Base-by-base conservation (phyloP, 2,888 invertebrate species). In the Cecidostiba fungosa region DNA sequence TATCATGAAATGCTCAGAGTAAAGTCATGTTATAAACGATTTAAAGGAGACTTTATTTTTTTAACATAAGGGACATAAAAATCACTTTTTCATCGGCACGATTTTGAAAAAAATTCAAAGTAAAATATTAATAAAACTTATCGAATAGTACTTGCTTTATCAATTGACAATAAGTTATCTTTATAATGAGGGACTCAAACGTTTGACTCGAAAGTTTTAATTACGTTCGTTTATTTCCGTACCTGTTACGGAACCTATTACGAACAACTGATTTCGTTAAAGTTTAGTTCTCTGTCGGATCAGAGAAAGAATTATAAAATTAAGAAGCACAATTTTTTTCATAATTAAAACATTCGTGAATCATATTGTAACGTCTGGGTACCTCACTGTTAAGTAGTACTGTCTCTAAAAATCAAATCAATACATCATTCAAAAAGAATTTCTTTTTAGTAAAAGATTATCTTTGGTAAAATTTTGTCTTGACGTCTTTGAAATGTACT, bases 401-500 rank as follows among this genome's bases (percentile, higher is more conserved):
- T 59, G 6, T 66, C 3, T 66, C 26, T 29, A 26, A 66, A 66
- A 29, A 66, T 66, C 29, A 36, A 12, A 59, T 77, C 4, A 32
- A 50, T 73, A 12, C 12, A 29, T 62, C 1, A 77, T 62, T n/a
- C 0, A 36, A 59, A 29, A 78, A 47, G 43, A 70, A 5, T 39
- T 66, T 54, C 3, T 62, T 10, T 43, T 12, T 14, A 16, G 23
- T 43, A 39, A 26, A 32, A 70, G 23, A 36, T 29, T 72, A 74
- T 84, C 77, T 86, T 84, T 84, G 81, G 81, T 77, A 36, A 84
- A 59, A 26, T 62, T 47, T 26, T 47, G 14, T 14, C 62, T 77
- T 10, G 16, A 10, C 59, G 36, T 43, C 39, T 32, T 59, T 43
- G 47, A 66, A 81, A 81, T 59, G 26, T 81, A 10, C 14, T 50